Evolutionary conservation across 2,888 invertebrate species (phyloP).

Genomic region (Patella pellucida): DNA sequence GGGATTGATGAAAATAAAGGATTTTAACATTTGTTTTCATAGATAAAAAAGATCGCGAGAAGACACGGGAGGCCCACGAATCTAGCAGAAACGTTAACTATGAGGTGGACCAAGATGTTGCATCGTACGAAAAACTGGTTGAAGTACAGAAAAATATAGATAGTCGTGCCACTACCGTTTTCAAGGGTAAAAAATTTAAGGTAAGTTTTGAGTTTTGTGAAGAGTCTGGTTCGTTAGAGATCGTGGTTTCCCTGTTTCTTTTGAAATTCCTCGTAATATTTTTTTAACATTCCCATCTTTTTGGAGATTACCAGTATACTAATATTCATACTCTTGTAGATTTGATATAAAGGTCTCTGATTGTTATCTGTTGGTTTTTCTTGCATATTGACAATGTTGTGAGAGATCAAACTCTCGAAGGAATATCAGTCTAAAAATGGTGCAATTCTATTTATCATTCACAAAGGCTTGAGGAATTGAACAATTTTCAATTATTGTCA

Average conservation of each 20-base stretch:
- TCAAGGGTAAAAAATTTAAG: constrained; percentile 84
- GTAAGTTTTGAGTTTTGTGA: constrained; percentile 43
- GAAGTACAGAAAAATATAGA: constrained; percentile 94
- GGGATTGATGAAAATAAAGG: too few species aligned
- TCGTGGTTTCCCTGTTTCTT: neutral
- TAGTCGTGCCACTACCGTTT: constrained; percentile 87
- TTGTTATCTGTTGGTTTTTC: too few species aligned
- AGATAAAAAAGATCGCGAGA: constrained; percentile 83
- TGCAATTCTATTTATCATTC: too few species aligned
- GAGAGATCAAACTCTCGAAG: too few species aligned
- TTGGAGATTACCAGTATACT: too few species aligned
- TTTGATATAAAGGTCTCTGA: too few species aligned
- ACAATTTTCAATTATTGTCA: too few species aligned
- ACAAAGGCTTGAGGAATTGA: too few species aligned
- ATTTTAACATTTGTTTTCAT: constrained; percentile 68
- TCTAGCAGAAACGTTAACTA: constrained; percentile 90
- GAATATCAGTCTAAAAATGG: too few species aligned
- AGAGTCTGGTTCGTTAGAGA: neutral
- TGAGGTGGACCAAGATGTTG: constrained; percentile 93
- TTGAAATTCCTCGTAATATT: neutral
- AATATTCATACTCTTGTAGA: neutral
- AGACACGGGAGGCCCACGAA: constrained; percentile 83
- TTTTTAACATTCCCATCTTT: neutral
- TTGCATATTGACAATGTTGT: too few species aligned
- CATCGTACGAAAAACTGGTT: constrained; percentile 89